Base-by-base conservation (phyloP, 2,888 invertebrate genomes). In the Nephrocerus scutellatus region DNA sequence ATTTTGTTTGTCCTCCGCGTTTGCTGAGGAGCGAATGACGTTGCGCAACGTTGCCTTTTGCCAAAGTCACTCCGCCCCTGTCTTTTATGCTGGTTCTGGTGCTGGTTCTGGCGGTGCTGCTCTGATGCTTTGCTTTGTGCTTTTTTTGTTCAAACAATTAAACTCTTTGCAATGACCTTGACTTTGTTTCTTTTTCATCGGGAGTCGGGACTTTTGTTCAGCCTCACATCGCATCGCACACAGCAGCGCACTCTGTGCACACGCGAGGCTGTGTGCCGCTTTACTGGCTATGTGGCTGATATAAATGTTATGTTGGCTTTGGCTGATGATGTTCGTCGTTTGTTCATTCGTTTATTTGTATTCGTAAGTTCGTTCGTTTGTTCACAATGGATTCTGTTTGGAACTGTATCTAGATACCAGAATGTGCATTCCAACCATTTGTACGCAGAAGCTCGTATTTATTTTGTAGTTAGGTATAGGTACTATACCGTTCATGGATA, bases 151-250 rank as follows among this genome's bases (percentile, higher is more conserved):
- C 51, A 62, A 66, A 66, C 66, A 64, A 64, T 66, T 66, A 64
- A 64, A 64, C 63, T 64, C 63, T 64, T 64, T 61, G 60, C 60
- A 60, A 54, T 63, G 63, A 63, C 63, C 63, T 63, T 63, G 63
- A 63, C 63, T 63, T 64, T 63, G 66, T 62, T 64, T 60, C 60
- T 54, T 54, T 55, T 55, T 10, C 12, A 12, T 16, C n/a, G n/a
- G n/a, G n/a, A n/a, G n/a, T n/a, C n/a, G n/a, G n/a, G n/a, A n/a
- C n/a, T n/a, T n/a, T n/a, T n/a, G n/a, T n/a, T n/a, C n/a, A n/a
- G n/a, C n/a, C n/a, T n/a, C n/a, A n/a, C n/a, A n/a, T n/a, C n/a
- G 4, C 15, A 35, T 10, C 39, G 14, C 12, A 31, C 21, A 18
- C 28, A 28, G 14, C 7, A 36, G n/a, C 16, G 30, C 13, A 14